Evolutionary conservation across 1,140 invertebrate species (phyloP).

Genomic region (Trialeurodes vaporariorum): DNA sequence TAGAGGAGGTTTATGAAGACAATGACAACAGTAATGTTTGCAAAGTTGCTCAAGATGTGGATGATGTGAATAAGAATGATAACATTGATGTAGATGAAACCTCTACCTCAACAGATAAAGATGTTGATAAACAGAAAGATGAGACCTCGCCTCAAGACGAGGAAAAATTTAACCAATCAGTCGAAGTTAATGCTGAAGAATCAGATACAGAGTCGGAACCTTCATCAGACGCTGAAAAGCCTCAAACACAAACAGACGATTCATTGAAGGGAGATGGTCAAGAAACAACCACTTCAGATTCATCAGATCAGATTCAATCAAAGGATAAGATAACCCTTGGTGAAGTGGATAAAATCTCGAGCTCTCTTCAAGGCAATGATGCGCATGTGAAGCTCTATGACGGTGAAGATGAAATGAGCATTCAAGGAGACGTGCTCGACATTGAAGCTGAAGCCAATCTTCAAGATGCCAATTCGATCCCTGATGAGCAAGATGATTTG

Average conservation of each 20-base stretch:
- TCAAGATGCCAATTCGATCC: constrained; percentile 9
- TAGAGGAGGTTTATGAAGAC: constrained; percentile 22
- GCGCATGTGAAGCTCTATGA: constrained; percentile 24
- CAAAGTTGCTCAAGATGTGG: constrained; percentile 18
- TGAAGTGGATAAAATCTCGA: constrained; percentile 35
- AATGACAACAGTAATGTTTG: constrained; percentile 15
- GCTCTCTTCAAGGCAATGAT: no score
- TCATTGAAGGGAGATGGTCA: constrained; percentile 34
- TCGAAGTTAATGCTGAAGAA: neutral
- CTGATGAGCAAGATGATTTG: constrained; percentile 5
- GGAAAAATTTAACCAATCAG: no score
- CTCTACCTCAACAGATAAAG: constrained; percentile 25
- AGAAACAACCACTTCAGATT: constrained; percentile 33
- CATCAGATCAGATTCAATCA: constrained; percentile 24
- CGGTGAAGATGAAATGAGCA: constrained; percentile 23
- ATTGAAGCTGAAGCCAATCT: constrained; percentile 18
- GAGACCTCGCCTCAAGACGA: constrained; percentile 23
- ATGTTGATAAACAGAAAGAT: constrained; percentile 28
- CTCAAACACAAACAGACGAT: constrained; percentile 30
- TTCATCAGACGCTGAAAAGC: constrained; percentile 8
- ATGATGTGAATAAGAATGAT: constrained; percentile 23
- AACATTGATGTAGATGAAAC: constrained; percentile 18
- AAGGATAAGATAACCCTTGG: constrained; percentile 34
- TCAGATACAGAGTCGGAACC: constrained; percentile 22
- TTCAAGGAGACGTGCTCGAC: constrained; percentile 19